Evolutionary conservation across 92 coral and sea anemone species (phyloP).

Genomic region (Epizoanthus ramosus): DNA sequence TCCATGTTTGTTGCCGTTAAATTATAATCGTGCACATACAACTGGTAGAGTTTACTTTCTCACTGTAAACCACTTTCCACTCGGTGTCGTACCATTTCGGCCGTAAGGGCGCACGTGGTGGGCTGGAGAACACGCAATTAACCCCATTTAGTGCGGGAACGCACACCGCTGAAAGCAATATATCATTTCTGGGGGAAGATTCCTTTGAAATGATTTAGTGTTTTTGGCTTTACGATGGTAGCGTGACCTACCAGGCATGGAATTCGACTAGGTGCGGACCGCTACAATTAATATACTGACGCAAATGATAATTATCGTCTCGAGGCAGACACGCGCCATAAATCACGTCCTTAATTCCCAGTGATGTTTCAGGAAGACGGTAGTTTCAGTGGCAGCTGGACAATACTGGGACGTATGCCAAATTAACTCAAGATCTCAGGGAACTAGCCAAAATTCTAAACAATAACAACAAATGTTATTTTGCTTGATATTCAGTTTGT

Average conservation of each 20-base stretch:
- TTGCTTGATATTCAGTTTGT: background rate
- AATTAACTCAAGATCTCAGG: background rate
- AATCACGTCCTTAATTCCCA: conserved; percentile 38
- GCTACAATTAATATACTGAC: conserved; percentile 12
- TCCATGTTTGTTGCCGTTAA: too few relatives aligned
- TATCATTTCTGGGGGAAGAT: background rate
- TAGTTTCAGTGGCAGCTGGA: background rate
- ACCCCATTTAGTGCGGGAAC: background rate
- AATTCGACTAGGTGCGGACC: background rate
- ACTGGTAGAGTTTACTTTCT: too few relatives aligned
- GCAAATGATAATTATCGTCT: conserved; percentile 16
- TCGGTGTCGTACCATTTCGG: background rate
- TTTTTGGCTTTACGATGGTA: background rate
- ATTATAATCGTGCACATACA: too few relatives aligned
- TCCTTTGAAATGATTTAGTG: background rate
- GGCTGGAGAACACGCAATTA: background rate
- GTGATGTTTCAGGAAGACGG: conserved; percentile 30
- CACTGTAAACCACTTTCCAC: too few relatives aligned
- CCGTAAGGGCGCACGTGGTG: background rate
- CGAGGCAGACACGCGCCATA: conserved; percentile 31
- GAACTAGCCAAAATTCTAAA: background rate
- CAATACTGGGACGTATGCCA: background rate
- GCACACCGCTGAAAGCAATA: background rate
- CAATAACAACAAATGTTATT: background rate
- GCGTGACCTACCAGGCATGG: background rate